Evolutionary conservation across 2,888 invertebrate genomes (phyloP).

Genomic region (Lamproptera curius): DNA sequence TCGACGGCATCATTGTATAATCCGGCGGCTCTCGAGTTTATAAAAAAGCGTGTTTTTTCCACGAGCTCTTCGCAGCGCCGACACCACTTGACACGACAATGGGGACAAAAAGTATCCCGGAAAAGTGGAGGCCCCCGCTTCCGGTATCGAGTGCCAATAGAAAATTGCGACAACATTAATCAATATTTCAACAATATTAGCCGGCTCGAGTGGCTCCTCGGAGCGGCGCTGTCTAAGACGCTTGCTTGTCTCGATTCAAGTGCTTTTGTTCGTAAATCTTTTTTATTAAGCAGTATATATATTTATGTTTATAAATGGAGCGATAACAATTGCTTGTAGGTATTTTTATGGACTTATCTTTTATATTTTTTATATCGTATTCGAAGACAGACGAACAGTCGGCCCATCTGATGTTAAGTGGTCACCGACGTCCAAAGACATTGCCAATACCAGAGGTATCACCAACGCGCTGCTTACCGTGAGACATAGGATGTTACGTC

Average conservation of each 20-base stretch:
- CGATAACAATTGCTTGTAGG: no score
- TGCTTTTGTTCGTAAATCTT: no score
- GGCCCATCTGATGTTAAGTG: no score
- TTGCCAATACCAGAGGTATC: no score
- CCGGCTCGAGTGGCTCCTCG: conserved; percentile 48
- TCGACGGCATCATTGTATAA: conserved; percentile 9
- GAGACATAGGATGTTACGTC: no score
- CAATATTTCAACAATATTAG: conserved; percentile 78
- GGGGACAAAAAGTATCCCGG: conserved; percentile 56
- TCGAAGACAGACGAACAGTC: no score
- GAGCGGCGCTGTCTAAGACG: conserved; percentile 56
- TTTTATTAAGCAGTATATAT: no score
- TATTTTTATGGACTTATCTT: no score
- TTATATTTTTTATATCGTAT: no score
- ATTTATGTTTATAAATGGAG: no score
- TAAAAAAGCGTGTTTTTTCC: conserved; percentile 28
- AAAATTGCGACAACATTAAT: conserved; percentile 78
- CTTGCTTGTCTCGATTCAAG: conserved; percentile 26
- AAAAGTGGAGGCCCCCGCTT: conserved; percentile 49
- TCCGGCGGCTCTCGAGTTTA: conserved; percentile 8
- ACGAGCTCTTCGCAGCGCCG: conserved; percentile 28
- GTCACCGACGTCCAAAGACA: no score
- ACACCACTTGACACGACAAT: conserved; percentile 54
- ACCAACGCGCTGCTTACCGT: no score
- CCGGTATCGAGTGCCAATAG: conserved; percentile 60